A percentile compares a stretch with the other conserved stretches of the same genome.
These are phyloP conservation scores for Takifugu rubripes DNA, from an alignment of 2,797 vertebrate genomes.

Conservation along the genomic window DNA sequence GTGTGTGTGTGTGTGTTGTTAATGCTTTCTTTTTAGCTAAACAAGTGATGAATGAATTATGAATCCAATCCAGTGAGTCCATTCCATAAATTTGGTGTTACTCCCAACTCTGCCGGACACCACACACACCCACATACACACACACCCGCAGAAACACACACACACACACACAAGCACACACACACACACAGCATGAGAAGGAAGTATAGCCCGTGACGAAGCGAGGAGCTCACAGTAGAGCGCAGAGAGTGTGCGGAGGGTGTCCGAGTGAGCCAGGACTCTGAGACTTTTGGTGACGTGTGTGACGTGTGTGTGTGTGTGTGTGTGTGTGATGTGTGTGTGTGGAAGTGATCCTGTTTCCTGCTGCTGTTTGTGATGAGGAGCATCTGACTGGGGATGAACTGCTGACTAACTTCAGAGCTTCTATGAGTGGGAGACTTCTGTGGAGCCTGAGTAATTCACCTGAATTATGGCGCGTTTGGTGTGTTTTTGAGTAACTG, in stretches of 20 bases:
- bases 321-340: not conserved
- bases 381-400: constrained; percentile 26
- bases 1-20: no score
- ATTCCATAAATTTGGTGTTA: constrained; percentile 47
- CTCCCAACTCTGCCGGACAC: constrained; percentile 45
- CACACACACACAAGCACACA: constrained; percentile 22
- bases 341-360: not conserved
- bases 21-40: no score
- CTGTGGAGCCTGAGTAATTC: constrained; percentile 2
- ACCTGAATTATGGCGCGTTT: not conserved
- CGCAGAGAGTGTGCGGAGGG: constrained; percentile 31
- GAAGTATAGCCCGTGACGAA: constrained; percentile 62
- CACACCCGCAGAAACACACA: constrained; percentile 31
- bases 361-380: constrained; percentile 25
- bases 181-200: constrained; percentile 45
- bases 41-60: constrained; percentile 2
- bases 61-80: constrained; percentile 65
- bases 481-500: not conserved
- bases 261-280: constrained; percentile 44
- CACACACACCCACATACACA: constrained; percentile 7
- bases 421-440: not conserved
- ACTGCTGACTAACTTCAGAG: constrained; percentile 44
- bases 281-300: constrained; percentile 40
- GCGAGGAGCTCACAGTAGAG: constrained; percentile 40
- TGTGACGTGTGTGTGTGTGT: constrained; percentile 24